phyloP scores from a whole-genome alignment of 2,888 invertebrate species.

The Caenorhabditis panamensis region DNA sequence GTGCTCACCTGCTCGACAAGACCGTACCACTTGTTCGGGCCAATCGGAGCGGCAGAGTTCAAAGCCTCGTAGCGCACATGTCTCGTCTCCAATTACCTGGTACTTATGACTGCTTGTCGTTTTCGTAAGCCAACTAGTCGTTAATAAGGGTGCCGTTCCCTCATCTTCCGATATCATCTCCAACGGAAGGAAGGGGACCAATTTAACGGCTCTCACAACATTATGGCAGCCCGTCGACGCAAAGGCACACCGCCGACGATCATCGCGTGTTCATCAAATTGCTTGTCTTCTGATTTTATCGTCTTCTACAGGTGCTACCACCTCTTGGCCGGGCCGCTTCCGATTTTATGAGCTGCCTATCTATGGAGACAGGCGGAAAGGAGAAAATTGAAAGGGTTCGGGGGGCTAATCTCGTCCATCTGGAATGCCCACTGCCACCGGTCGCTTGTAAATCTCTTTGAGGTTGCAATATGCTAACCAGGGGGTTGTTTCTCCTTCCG shows the following conservation, averaged over 20 bases:
- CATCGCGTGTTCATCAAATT: constrained; percentile 35
- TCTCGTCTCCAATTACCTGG: constrained; percentile 61
- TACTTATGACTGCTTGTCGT: constrained; percentile 25
- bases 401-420: constrained; percentile 30
- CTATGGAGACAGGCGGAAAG: no score
- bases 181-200: constrained; percentile 14
- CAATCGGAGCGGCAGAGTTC: constrained; percentile 2
- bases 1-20: constrained; percentile 12
- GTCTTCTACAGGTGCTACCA: constrained; percentile 47
- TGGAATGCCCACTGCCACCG: constrained; percentile 7
- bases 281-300: constrained; percentile 50
- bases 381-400: background rate
- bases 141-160: constrained; percentile 53
- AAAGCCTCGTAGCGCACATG: constrained; percentile 54
- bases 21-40: constrained; percentile 13
- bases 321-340: background rate
- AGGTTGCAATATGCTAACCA: background rate
- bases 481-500: no score
- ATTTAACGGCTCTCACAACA: constrained; percentile 57
- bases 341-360: constrained; percentile 50
- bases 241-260: constrained; percentile 38
- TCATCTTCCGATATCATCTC: constrained; percentile 40
- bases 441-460: constrained; percentile 10
- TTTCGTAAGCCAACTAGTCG: constrained; percentile 23
- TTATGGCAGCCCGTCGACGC: constrained; percentile 4